Base-by-base conservation (phyloP, 2,113 vertebrate genomes). In the Notiomystis cincta region DNA sequence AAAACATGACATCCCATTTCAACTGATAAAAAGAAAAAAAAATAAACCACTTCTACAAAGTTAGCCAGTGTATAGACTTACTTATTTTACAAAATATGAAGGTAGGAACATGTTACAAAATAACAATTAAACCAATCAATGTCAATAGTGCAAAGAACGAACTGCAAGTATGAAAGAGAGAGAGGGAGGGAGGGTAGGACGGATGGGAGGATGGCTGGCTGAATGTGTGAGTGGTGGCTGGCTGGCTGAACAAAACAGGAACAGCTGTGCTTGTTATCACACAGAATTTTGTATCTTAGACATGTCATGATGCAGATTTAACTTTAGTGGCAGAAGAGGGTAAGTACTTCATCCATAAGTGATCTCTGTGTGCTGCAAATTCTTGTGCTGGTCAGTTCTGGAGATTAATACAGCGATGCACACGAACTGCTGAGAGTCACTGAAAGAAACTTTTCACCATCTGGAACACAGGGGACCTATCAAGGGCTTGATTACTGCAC, bases 31-130 rank as follows among this genome's bases (percentile, higher is more conserved):
- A 87, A 86, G 10, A 30, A 93, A 72, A 95, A 95, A 90, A 65
- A 81, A 67, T 7, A 95, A 87, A 77, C 8, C 85, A 93, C 47
- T 71, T 97, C 80, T 92, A 95, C 11, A 31, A 93, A 97, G 96
- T 97, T 93, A 97, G 93, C 98, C 98, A 98, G 98, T 98, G 98
- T 98, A 83, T 75, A 96, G 98, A 98, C 98, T 98, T 78, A 80
- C 87, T 97, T 96, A 97, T 97, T 97, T 96, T 95, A 96, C 96
- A 98, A 94, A 96, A 95, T 48, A 92, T 94, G 90, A 97, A 96
- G 56, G 85, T 95, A 97, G 62, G 75, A 96, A 96, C 87, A 89
- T 54, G 45, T 97, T 98, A 97, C 97, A 97, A 98, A 97, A 97
- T 88, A 96, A 93, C 82, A 62, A 91, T 81, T 79, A 82, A 92